phyloP scores from a whole-genome alignment of 2,888 invertebrate species.

The Malachius bipustulatus region DNA sequence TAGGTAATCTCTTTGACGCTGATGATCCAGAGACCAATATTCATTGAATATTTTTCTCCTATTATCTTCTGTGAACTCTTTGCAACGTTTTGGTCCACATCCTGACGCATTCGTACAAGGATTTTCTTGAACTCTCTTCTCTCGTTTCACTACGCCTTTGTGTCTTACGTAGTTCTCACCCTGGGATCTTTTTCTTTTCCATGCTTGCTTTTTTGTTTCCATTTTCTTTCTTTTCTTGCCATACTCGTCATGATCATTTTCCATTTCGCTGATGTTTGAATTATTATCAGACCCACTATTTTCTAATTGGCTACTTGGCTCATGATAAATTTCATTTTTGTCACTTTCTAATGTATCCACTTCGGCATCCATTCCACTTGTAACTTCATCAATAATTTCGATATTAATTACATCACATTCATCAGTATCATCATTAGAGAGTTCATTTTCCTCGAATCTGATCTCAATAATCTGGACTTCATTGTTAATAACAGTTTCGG shows the following conservation, averaged over 20 bases:
- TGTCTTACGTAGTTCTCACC: slow-evolving; percentile 1
- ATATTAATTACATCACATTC: too few relatives aligned
- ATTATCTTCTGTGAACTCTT: not conserved
- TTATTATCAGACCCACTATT: too few relatives aligned
- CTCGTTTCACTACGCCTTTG: not conserved
- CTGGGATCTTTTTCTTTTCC: not conserved
- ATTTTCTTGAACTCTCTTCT: slow-evolving; percentile 3
- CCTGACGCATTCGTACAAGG: not conserved
- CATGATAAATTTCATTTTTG: not conserved
- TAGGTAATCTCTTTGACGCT: not conserved
- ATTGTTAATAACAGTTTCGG: too few relatives aligned
- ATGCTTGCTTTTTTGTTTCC: not conserved
- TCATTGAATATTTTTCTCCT: not conserved
- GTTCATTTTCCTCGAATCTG: too few relatives aligned
- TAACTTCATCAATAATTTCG: too few relatives aligned
- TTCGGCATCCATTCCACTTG: too few relatives aligned
- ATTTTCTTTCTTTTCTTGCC: slow-evolving; percentile 1
- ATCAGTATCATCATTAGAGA: too few relatives aligned
- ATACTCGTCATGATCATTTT: not conserved
- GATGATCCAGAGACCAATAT: not conserved
- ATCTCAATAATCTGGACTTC: too few relatives aligned
- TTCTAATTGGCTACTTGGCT: not conserved
- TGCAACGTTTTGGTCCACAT: slow-evolving; percentile 1
- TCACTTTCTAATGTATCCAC: too few relatives aligned
- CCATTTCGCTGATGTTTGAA: slow-evolving; percentile 1